Percentiles rank a stretch among this genome's conserved stretches.
Evolutionary conservation across 1,140 invertebrate species (phyloP).

Genomic region (Aphaenogaster ashmeadi): DNA sequence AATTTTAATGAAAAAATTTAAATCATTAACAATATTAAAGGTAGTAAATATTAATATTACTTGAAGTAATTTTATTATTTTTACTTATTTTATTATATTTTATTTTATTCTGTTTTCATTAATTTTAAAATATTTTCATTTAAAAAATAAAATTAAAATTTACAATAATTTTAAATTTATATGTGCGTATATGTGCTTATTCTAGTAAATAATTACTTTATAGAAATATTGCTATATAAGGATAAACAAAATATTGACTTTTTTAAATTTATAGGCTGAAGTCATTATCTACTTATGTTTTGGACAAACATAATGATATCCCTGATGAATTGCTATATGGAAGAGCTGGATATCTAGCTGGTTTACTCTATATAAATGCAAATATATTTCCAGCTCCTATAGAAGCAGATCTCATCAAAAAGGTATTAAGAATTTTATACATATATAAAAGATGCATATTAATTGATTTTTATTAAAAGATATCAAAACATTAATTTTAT

Average conservation of each 20-base stretch:
- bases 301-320: constrained; percentile 86
- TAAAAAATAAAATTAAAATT: constrained; percentile 1
- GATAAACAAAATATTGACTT: constrained; percentile 15
- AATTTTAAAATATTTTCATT: not conserved
- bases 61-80: constrained; percentile 1
- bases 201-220: not conserved
- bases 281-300: constrained; percentile 86
- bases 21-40: not conserved
- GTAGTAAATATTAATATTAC: not conserved
- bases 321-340: constrained; percentile 96
- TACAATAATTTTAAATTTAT: not conserved
- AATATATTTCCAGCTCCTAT: constrained; percentile 87
- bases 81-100: not conserved
- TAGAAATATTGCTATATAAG: not conserved
- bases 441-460: not conserved
- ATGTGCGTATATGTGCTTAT: not conserved
- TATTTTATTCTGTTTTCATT: not conserved
- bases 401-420: constrained; percentile 85
- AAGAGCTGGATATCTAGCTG: constrained; percentile 94
- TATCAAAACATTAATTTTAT: not conserved
- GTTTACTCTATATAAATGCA: constrained; percentile 91
- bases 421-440: constrained; percentile 79
- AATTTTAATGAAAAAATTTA: not conserved
- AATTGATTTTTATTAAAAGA: constrained; percentile 23
- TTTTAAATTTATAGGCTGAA: constrained; percentile 85